Conservation (phyloP, 1,140 invertebrate genomes). For the Penaeus indicus region DNA sequence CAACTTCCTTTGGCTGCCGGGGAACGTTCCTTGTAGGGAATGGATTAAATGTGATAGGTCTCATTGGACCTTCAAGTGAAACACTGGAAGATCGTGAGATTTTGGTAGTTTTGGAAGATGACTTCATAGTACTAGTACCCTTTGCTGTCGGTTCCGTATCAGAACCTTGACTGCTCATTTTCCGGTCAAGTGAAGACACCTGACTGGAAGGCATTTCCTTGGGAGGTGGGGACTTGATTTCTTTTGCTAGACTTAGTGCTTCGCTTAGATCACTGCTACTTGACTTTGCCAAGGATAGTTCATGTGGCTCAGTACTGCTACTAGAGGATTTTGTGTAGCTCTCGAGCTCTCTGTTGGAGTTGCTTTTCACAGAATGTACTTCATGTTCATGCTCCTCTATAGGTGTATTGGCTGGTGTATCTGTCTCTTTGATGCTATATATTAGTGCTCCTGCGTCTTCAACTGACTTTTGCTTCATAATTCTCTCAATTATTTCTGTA, state of each 20-base stretch:
- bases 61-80: conserved; percentile 9
- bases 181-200: too few species aligned
- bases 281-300: too few species aligned
- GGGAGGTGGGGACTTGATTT: background rate
- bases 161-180: too few species aligned
- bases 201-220: too few species aligned
- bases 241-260: background rate
- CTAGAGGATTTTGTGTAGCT: background rate
- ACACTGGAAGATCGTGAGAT: conserved; percentile 19
- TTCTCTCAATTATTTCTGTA: conserved; percentile 58
- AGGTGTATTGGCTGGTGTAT: conserved; percentile 20
- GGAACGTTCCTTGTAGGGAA: conserved; percentile 50
- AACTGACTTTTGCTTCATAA: conserved; percentile 49
- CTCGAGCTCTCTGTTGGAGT: background rate
- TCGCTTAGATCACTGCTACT: too few species aligned
- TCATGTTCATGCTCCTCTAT: background rate
- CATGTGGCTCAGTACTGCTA: too few species aligned
- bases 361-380: background rate
- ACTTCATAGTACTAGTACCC: background rate
- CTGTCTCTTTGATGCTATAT: background rate
- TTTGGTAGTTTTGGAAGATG: conserved; percentile 19
- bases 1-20: conserved; percentile 51
- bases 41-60: conserved; percentile 54
- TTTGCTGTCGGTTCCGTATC: background rate
- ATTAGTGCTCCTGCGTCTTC: conserved; percentile 30